A percentile compares a stretch with the other conserved stretches of the same genome.
phyloP scores from a whole-genome alignment of 2,888 invertebrate species.

The Sepioteuthis lessoniana region DNA sequence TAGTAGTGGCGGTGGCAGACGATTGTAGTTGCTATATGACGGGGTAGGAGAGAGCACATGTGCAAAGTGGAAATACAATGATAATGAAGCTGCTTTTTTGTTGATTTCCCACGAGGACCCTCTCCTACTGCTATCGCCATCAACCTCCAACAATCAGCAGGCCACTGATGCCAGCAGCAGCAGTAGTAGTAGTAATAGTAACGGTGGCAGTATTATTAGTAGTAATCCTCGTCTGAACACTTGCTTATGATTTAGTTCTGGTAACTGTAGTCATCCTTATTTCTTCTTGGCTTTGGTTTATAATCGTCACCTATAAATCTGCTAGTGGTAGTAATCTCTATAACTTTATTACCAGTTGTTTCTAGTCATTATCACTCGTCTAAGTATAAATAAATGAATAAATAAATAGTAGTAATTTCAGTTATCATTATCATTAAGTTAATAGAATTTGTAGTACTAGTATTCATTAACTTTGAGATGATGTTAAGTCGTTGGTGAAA shows the following conservation, averaged over 20 bases:
- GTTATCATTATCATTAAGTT: no score
- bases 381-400: no score
- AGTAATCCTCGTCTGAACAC: neutral
- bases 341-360: neutral
- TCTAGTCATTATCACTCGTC: neutral
- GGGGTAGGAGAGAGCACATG: neutral
- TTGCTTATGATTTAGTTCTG: neutral
- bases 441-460: no score
- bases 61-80: neutral
- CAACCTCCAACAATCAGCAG: neutral
- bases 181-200: neutral
- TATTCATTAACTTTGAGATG: no score
- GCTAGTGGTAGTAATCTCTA: no score
- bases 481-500: no score
- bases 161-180: slow-evolving; percentile 15
- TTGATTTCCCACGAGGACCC: neutral
- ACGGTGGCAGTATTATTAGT: neutral
- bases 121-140: neutral
- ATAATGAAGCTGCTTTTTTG: neutral
- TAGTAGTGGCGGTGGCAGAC: neutral
- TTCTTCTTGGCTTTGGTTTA: no score
- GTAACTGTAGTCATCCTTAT: neutral
- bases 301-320: no score
- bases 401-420: no score
- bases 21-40: slow-evolving; percentile 2